Conservation (phyloP, 2,113 vertebrate genomes). For the cat (Felis catus) region DNA sequence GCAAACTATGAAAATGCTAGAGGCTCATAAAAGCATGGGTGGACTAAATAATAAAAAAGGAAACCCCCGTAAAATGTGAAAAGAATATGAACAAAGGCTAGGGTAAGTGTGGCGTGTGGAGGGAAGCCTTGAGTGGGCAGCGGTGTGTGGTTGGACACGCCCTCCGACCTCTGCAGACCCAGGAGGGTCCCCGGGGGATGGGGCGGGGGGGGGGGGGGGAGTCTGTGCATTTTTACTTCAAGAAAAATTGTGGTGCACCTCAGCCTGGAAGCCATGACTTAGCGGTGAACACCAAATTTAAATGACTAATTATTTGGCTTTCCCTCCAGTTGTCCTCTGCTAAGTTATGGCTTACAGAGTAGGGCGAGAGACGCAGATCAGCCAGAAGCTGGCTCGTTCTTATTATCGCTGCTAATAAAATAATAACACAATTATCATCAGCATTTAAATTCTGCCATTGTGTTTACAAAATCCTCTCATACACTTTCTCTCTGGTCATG, state of each 20-base stretch:
- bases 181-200: neutral
- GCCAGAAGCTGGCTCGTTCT: neutral
- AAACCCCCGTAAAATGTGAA: neutral
- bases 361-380: neutral
- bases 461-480: neutral
- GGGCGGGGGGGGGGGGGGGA: accelerated
- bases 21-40: neutral
- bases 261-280: neutral
- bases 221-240: neutral
- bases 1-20: neutral
- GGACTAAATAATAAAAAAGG: neutral
- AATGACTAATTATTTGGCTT: neutral
- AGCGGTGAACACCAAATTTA: neutral
- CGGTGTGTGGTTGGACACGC: neutral
- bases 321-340: neutral
- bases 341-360: neutral
- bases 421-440: neutral
- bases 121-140: neutral
- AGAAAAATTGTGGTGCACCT: neutral
- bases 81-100: neutral
- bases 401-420: neutral
- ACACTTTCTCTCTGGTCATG: neutral
- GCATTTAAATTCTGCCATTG: neutral
- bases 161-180: neutral
- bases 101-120: neutral